phyloP scores from a whole-genome alignment of 2,888 invertebrate species.

The Matsumyia berberina region DNA sequence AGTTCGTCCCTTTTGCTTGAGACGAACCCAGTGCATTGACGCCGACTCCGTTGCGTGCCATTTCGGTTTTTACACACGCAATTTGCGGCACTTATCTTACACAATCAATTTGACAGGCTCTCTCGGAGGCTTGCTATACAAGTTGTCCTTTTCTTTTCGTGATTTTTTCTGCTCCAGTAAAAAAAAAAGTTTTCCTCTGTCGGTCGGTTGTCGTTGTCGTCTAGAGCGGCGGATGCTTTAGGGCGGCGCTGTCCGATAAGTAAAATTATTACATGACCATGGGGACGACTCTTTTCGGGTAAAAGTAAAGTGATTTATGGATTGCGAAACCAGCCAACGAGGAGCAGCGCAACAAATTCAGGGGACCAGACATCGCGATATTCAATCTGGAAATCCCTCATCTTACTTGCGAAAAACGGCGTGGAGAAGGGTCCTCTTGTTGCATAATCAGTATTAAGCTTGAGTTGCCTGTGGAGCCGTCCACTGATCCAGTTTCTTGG shows the following conservation, averaged over 20 bases:
- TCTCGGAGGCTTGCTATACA: conserved; percentile 10
- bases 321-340: conserved; percentile 45
- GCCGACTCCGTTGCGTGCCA: conserved; percentile 22
- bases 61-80: conserved; percentile 36
- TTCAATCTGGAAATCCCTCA: conserved; percentile 53
- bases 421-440: conserved; percentile 48
- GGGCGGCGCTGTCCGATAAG: conserved; percentile 71
- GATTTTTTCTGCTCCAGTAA: conserved; percentile 52
- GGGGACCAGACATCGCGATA: conserved; percentile 64
- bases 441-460: conserved; percentile 72
- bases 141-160: conserved; percentile 12
- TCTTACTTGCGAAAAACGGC: not conserved
- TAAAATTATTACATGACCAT: conserved; percentile 65
- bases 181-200: conserved; percentile 41
- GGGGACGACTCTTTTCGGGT: conserved; percentile 12
- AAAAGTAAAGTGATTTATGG: conserved; percentile 66
- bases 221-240: conserved; percentile 35
- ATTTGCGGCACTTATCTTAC: conserved; percentile 71
- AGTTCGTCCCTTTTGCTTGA: conserved; percentile 48
- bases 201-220: not conserved
- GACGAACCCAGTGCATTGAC: not conserved
- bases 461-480: conserved; percentile 45
- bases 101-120: conserved; percentile 68
- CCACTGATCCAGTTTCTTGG: conserved; percentile 50
- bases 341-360: conserved; percentile 11